These are phyloP conservation scores for Ariopsis seemanni DNA, from an alignment of 2,113 vertebrate species.

Conservation along the genomic window DNA sequence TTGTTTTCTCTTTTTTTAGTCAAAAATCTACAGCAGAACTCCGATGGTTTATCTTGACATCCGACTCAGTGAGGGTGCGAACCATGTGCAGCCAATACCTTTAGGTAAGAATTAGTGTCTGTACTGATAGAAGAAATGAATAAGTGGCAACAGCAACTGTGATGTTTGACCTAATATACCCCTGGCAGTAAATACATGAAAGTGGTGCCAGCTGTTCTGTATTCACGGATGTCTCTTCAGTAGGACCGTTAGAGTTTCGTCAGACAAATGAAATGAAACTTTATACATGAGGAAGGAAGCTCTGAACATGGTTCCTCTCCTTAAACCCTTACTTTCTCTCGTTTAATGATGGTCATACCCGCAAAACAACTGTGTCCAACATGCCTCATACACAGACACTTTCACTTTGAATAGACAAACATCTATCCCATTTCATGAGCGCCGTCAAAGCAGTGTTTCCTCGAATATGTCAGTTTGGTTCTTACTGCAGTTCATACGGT, in stretches of 20 bases:
- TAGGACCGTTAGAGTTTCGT: background rate
- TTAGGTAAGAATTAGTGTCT: slow-evolving; percentile 55
- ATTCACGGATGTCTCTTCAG: background rate
- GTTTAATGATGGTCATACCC: background rate
- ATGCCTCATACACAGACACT: background rate
- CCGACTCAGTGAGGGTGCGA: slow-evolving; percentile 68
- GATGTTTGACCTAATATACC: background rate
- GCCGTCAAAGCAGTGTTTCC: background rate
- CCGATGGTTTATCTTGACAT: slow-evolving; percentile 80
- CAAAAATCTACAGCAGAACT: slow-evolving; percentile 76
- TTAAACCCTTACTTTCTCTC: background rate
- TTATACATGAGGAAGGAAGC: background rate
- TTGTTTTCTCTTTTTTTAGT: slow-evolving; percentile 61
- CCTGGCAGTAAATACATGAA: background rate
- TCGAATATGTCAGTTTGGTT: background rate
- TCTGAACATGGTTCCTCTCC: background rate
- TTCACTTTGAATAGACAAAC: background rate
- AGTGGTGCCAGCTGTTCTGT: background rate
- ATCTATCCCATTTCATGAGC: no score
- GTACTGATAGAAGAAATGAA: background rate
- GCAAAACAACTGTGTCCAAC: background rate
- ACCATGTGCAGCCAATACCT: slow-evolving; percentile 68
- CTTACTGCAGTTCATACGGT: background rate
- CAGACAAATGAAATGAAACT: background rate
- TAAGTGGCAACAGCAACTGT: background rate